Conservation (phyloP, 2,113 vertebrate genomes). For the Myanophis thanlyinensis region DNA sequence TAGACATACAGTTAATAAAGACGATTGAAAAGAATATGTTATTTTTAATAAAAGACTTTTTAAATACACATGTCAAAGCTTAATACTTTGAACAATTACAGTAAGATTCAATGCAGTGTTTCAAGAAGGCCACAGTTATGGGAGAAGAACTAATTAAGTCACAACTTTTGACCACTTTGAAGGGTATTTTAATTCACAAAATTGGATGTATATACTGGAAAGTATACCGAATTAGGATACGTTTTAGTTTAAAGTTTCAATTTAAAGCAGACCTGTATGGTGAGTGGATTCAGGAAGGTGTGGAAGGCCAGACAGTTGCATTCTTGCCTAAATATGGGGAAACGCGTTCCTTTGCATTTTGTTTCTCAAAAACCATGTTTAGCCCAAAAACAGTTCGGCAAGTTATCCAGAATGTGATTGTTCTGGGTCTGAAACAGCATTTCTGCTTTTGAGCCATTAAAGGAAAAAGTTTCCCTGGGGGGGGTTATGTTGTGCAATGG, state of each 20-base stretch:
- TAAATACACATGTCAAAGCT: not conserved
- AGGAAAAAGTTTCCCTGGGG: not conserved
- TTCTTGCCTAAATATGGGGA: not conserved
- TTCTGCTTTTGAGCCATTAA: not conserved
- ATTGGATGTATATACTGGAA: not conserved
- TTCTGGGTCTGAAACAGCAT: not conserved
- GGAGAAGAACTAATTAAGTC: not conserved
- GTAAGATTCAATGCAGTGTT: not conserved
- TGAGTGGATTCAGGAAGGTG: not conserved
- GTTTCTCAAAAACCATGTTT: not conserved
- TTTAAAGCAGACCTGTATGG: not conserved
- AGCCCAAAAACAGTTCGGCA: not conserved
- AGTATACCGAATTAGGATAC: not conserved
- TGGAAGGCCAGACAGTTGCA: not conserved
- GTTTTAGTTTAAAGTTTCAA: not conserved
- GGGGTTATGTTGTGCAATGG: not conserved
- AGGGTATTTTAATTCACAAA: not conserved
- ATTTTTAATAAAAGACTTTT: slow-evolving; percentile 21
- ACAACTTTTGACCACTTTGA: not conserved
- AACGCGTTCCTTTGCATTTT: not conserved
- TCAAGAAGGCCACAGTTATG: not conserved
- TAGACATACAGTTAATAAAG: too few species aligned
- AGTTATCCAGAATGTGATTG: not conserved
- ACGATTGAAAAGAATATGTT: too few species aligned
- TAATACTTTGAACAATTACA: not conserved